phyloP scores from a whole-genome alignment of 2,797 vertebrate genomes.

The Anguilla megastoma region DNA sequence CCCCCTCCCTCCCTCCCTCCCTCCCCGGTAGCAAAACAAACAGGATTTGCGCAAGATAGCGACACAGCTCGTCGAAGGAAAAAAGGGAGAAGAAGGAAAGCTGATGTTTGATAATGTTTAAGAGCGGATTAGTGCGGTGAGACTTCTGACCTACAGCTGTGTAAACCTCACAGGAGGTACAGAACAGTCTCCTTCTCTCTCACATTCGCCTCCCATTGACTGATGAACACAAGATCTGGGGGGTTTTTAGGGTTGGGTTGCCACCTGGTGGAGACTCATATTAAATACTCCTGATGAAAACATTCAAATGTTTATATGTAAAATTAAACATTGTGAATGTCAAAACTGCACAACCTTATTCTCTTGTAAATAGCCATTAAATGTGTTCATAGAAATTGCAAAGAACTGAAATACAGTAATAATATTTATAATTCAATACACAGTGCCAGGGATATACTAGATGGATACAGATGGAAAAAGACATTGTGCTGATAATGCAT shows the following conservation, averaged over 20 bases:
- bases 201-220: background rate
- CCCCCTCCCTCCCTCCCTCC: background rate
- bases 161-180: background rate
- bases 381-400: background rate
- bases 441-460: background rate
- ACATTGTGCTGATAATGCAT: no score
- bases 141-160: slow-evolving; percentile 17
- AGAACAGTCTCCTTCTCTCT: background rate
- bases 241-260: background rate
- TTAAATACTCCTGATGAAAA: background rate
- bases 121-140: slow-evolving; percentile 4
- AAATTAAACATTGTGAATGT: background rate
- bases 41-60: background rate
- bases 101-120: background rate
- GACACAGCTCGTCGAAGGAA: background rate
- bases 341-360: background rate
- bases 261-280: slow-evolving; percentile 6
- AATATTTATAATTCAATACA: background rate
- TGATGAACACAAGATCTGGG: background rate
- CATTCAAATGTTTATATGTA: background rate
- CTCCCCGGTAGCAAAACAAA: slow-evolving; percentile 3
- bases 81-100: background rate
- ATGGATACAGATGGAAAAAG: no score
- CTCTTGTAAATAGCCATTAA: background rate
- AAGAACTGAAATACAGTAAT: background rate